Base-by-base conservation (phyloP, 2,113 vertebrate species). In the Caranx ignobilis region DNA sequence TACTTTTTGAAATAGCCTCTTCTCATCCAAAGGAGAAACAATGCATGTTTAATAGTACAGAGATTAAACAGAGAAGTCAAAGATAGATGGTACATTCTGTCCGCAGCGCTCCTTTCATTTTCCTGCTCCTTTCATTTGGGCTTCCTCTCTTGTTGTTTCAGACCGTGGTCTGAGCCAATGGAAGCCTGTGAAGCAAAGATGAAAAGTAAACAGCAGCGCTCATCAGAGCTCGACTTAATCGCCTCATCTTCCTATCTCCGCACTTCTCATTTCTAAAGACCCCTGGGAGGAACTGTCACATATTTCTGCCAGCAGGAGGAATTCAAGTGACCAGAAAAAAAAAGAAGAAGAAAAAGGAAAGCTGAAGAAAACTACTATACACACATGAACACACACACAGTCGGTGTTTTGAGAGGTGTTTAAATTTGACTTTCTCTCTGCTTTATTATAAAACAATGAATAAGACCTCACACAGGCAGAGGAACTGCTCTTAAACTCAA, bases 71-170 rank as follows among this genome's bases (percentile, higher is more conserved):
- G 19, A 31, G 26, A 57, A 76, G 5, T 11, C 19, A 41, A 11
- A n/a, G 19, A 16, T 13, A 39, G 18, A 37, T 39, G 47, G 11
- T 21, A 7, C 6, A 18, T 9, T 50, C 26, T 32, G 21, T 10
- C 32, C 32, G 7, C 10, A 50, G n/a, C 18, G 3, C 45, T 60
- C 12, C 60, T 57, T 35, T 31, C 1, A 60, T 52, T 60, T 50
- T 1, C 45, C 19, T 41, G 39, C 56, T 75, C 31, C 41, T 26
- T 26, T 26, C 26, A 26, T 26, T 26, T 26, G 26, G 26, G 41
- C 21, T 65, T 54, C 31, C 16, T 18, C 47, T 71, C 2, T 2
- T 45, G 60, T 87, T 87, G 82, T 91, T 86, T 82, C 78, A 79
- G 81, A 76, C 68, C 8, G 31, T 32, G 21, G 47, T 70, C 56